Evolutionary conservation across 2,888 invertebrate species (phyloP).

Genomic region (Caenorhabditis sp.): DNA sequence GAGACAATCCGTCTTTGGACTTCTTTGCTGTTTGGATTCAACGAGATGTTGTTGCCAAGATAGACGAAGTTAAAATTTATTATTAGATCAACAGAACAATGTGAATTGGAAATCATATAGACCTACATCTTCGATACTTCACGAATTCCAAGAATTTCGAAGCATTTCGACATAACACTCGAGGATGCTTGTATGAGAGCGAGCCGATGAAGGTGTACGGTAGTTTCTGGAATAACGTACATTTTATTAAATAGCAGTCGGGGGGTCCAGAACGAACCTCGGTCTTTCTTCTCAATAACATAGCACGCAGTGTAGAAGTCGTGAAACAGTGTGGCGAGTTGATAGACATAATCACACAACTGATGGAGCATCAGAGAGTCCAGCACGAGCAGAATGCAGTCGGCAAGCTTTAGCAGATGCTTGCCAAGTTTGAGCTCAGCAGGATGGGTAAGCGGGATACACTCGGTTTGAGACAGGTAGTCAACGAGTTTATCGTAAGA

Average conservation of each 20-base stretch:
- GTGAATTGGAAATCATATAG: too few species aligned
- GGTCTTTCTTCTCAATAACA: conserved; percentile 91
- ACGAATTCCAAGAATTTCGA: conserved; percentile 91
- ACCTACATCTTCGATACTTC: conserved; percentile 93
- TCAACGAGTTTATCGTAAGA: conserved; percentile 81
- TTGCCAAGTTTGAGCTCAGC: conserved; percentile 96
- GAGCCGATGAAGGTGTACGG: conserved; percentile 88
- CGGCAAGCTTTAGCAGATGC: conserved; percentile 88
- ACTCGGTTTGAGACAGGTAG: conserved; percentile 83
- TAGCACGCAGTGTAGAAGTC: conserved; percentile 99
- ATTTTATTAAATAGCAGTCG: not conserved
- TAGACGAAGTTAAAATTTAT: too few species aligned
- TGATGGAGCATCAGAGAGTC: conserved; percentile 80
- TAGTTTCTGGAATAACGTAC: conserved; percentile 31
- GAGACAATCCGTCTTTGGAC: too few species aligned
- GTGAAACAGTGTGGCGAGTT: conserved; percentile 91
- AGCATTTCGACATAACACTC: conserved; percentile 88
- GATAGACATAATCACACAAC: conserved; percentile 96
- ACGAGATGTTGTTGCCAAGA: too few species aligned
- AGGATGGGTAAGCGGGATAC: conserved; percentile 86
- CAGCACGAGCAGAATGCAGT: conserved; percentile 87
- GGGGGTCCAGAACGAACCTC: conserved; percentile 32
- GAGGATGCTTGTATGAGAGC: conserved; percentile 94
- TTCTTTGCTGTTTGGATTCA: too few species aligned
- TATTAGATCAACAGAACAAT: not conserved